phyloP scores from a whole-genome alignment of 1,140 invertebrate species.

The Heliothis subflexa region DNA sequence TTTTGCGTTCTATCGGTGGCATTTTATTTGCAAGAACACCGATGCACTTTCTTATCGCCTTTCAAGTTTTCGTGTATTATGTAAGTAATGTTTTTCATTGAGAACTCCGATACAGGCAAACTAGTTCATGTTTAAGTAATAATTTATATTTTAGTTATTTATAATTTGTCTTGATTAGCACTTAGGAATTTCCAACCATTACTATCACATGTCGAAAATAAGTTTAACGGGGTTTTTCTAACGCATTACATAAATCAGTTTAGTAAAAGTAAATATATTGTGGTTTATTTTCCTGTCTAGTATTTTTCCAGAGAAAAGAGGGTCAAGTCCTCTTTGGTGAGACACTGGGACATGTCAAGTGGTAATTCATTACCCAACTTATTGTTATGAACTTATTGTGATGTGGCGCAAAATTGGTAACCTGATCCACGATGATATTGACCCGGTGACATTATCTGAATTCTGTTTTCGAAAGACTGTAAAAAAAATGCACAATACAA shows the following conservation, averaged over 20 bases:
- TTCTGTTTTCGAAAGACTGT: slow-evolving; percentile 12
- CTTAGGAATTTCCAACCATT: neutral
- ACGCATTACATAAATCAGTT: slow-evolving; percentile 22
- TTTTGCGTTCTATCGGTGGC: too few species aligned
- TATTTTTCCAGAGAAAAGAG: slow-evolving; percentile 11
- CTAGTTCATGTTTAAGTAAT: too few species aligned
- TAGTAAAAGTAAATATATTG: too few species aligned
- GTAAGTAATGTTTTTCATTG: too few species aligned
- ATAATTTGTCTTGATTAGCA: neutral
- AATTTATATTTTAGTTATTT: too few species aligned
- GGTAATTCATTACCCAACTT: neutral
- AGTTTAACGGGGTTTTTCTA: neutral
- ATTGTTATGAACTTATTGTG: slow-evolving; percentile 1
- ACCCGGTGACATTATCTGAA: slow-evolving; percentile 15
- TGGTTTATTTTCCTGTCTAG: slow-evolving; percentile 13
- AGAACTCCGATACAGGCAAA: too few species aligned
- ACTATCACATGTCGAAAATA: neutral
- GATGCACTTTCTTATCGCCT: too few species aligned
- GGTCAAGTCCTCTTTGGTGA: slow-evolving; percentile 30
- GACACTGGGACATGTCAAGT: slow-evolving; percentile 4
- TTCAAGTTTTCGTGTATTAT: too few species aligned
- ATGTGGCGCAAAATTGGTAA: neutral
- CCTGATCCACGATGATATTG: slow-evolving; percentile 5
- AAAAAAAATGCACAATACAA: too few species aligned
- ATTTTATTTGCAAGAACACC: too few species aligned